Evolutionary conservation across 2,113 vertebrate genomes (phyloP).

Genomic region (Gnathonemus echidnorhynchus): DNA sequence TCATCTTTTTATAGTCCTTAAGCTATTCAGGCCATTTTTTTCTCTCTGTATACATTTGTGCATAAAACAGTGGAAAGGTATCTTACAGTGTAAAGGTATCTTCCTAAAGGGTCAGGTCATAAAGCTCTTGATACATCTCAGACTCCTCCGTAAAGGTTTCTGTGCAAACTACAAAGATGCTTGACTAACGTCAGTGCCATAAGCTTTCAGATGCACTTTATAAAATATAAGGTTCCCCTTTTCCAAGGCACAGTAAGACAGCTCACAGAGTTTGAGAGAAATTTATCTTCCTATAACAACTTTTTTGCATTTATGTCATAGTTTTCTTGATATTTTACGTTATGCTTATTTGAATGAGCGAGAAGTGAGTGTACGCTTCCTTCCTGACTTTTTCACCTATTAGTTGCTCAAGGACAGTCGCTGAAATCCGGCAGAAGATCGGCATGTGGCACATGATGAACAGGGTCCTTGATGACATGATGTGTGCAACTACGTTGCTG

Average conservation of each 20-base stretch:
- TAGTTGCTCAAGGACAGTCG: conserved; percentile 28
- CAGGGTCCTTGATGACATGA: conserved; percentile 30
- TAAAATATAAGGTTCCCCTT: conserved; percentile 36
- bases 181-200: conserved; percentile 26
- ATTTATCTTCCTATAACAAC: conserved; percentile 8
- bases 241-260: conserved; percentile 32
- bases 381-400: not conserved
- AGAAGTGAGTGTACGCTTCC: conserved; percentile 29
- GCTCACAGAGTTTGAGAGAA: conserved; percentile 26
- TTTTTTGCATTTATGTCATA: conserved; percentile 8
- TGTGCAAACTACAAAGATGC: conserved; percentile 28
- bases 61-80: conserved; percentile 31
- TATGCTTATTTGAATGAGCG: conserved; percentile 30
- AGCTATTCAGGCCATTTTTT: not conserved
- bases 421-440: conserved; percentile 39
- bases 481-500: conserved; percentile 18
- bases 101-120: conserved; percentile 35
- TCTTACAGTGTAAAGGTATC: conserved; percentile 34
- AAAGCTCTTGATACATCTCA: conserved; percentile 20
- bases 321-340: conserved; percentile 24
- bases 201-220: conserved; percentile 34
- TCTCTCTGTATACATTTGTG: not conserved
- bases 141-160: conserved; percentile 29
- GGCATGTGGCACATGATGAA: conserved; percentile 40
- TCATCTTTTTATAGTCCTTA: not conserved